phyloP scores from a whole-genome alignment of 2,113 vertebrate genomes.

The Heterochromis multidens region DNA sequence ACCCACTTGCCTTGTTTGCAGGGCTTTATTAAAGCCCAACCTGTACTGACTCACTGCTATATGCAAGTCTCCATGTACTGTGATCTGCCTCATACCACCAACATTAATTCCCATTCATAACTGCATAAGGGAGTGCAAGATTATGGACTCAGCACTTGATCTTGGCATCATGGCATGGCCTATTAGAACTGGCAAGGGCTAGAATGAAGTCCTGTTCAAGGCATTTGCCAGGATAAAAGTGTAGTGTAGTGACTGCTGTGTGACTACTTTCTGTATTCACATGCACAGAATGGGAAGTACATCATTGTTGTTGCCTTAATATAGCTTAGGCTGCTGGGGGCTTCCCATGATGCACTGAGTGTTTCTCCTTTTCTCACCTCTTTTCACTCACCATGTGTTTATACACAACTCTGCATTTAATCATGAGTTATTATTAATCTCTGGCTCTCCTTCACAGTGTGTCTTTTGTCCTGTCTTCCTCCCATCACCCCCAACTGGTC shows the following conservation, averaged over 20 bases:
- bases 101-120: constrained; percentile 30
- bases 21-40: constrained; percentile 34
- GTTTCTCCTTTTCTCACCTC: too few species aligned
- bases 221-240: constrained; percentile 9
- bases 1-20: constrained; percentile 36
- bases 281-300: background rate
- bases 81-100: constrained; percentile 9
- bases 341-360: too few species aligned
- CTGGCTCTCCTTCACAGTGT: too few species aligned
- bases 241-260: background rate
- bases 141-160: background rate
- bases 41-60: constrained; percentile 5
- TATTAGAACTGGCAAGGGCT: constrained; percentile 15
- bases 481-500: too few species aligned
- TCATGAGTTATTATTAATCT: too few species aligned
- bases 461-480: too few species aligned
- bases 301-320: background rate
- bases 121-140: constrained; percentile 3
- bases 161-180: background rate
- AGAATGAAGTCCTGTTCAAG: background rate
- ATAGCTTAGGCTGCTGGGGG: too few species aligned
- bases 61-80: background rate
- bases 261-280: background rate
- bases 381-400: too few species aligned
- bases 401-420: too few species aligned